Evolutionary conservation across 2,888 invertebrate genomes (phyloP), one percentile per base, ranked within the genome.

Genomic region (Parascotia fuliginaria): DNA sequence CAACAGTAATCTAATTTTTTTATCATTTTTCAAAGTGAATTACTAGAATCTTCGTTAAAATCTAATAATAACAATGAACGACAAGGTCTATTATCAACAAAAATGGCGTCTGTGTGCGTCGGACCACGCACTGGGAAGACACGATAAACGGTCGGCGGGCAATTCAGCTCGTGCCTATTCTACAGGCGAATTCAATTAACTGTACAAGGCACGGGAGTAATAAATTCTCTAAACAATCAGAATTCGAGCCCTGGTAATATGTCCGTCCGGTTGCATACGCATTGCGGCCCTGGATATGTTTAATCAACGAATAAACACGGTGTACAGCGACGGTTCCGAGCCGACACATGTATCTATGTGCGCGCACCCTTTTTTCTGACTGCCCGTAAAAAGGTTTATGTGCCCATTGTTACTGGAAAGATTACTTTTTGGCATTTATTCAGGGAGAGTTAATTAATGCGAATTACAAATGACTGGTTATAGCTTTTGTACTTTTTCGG

Each of bases 181-280:
- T 87, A 86, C 88, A 87, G 87, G 86, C 90, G 87, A 86, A 91
- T 91, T 90, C 91, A 91, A 91, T 91, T 91, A 91, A 91, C 89
- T 85, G 89, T 89, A 91, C 91, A 91, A 87, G 89, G 88, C 89
- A 81, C 87, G 81, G 77, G 90, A 84, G 91, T 88, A 89, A 92
- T 92, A 92, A 92, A 92, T 92, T 90, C 89, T 91, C 91, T 90
- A 91, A 91, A 91, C 91, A 91, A 91, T 91, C 91, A 91, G 89
- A 90, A 91, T 90, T 90, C 89, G 91, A 90, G 89, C 79, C 87
- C 82, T 85, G 88, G 88, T 90, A 89, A 90, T 90, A 90, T 89
- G 90, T 90, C 84, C 86, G 89, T 86, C 81, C 85, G 85, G 79
- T 81, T 90, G 89, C 91, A 89, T 89, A 87, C 91, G 91, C 90